Base-by-base conservation (phyloP, 2,888 invertebrate genomes). In the Standfussiana lucernea region DNA sequence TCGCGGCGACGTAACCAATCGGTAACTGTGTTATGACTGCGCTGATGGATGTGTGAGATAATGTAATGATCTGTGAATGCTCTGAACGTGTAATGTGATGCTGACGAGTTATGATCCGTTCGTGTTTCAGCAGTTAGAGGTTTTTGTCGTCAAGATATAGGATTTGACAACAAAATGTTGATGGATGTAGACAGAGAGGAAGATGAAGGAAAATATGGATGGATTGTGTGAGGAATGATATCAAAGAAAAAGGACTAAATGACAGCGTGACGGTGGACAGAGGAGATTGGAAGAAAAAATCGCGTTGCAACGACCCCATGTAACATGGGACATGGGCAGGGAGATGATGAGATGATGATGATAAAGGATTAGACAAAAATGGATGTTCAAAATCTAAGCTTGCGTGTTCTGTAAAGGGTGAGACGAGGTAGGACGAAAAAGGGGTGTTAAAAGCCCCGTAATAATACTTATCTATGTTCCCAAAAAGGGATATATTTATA, bases 1-100 rank as follows among this genome's bases (percentile, higher is more conserved):
- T 89, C 86, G 84, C 80, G 79, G 75, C 79, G 78, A 84, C 84
- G 87, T 86, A 86, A 87, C 89, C 85, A 90, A 92, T 90, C 86
- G 85, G 85, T 88, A 88, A 82, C 86, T 76, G 82, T 86, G 87
- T 88, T 89, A 80, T 61, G 61, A 61, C 61, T 61, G 71, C 69
- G 66, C 72, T 80, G 84, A 86, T 86, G 75, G 82, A 77, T 77
- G 71, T 82, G 79, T 70, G 75, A 84, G 85, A 86, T 86, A 88
- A 78, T 85, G 72, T 78, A 85, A 88, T 86, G 81, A 85, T 78
- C 73, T 71, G 87, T 79, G 82, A 84, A 76, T 78, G 70, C 66
- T 75, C 28, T 69, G 64, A 74, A 77, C 59, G 37, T 66, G 79
- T 75, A 76, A 80, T 79, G 73, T 77, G 56, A 78, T 84, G 56